Evolutionary conservation across 2,888 invertebrate genomes (phyloP).

Genomic region (Diploptera punctata): DNA sequence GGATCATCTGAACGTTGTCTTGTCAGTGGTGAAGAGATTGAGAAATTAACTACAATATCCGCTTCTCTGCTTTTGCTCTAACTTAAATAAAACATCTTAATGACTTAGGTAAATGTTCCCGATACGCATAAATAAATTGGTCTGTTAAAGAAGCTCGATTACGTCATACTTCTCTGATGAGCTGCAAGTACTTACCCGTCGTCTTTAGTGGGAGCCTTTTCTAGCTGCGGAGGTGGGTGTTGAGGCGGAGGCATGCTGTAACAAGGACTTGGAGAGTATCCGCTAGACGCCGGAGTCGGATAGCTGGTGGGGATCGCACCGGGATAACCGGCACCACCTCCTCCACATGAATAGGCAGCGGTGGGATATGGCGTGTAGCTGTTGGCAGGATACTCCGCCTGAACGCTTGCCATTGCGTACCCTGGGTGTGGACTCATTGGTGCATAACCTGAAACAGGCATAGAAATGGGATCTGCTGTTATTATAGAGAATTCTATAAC

Average conservation of each 20-base stretch:
- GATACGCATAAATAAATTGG: too few relatives aligned
- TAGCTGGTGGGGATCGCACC: slow-evolving; percentile 50
- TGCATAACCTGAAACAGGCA: slow-evolving; percentile 69
- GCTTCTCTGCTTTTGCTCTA: too few relatives aligned
- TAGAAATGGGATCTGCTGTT: slow-evolving; percentile 14
- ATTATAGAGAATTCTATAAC: slow-evolving; percentile 13
- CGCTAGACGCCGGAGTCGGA: slow-evolving; percentile 57
- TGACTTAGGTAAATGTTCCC: too few relatives aligned
- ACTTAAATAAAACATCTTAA: too few relatives aligned
- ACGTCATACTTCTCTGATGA: too few relatives aligned
- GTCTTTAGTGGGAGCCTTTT: slow-evolving; percentile 72
- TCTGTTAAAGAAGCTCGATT: too few relatives aligned
- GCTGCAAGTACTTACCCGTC: slow-evolving; percentile 68
- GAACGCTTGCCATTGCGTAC: slow-evolving; percentile 75
- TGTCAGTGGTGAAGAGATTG: too few relatives aligned
- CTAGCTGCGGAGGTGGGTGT: slow-evolving; percentile 72
- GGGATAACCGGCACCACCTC: slow-evolving; percentile 64
- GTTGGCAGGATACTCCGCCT: slow-evolving; percentile 82
- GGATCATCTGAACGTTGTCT: too few relatives aligned
- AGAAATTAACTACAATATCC: too few relatives aligned
- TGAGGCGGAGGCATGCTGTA: slow-evolving; percentile 91
- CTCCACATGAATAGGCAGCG: slow-evolving; percentile 64
- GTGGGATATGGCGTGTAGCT: slow-evolving; percentile 74
- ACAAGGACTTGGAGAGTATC: slow-evolving; percentile 76
- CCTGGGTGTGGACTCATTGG: slow-evolving; percentile 87